phyloP scores from a whole-genome alignment of 2,888 invertebrate species.

The Selenia dentaria region DNA sequence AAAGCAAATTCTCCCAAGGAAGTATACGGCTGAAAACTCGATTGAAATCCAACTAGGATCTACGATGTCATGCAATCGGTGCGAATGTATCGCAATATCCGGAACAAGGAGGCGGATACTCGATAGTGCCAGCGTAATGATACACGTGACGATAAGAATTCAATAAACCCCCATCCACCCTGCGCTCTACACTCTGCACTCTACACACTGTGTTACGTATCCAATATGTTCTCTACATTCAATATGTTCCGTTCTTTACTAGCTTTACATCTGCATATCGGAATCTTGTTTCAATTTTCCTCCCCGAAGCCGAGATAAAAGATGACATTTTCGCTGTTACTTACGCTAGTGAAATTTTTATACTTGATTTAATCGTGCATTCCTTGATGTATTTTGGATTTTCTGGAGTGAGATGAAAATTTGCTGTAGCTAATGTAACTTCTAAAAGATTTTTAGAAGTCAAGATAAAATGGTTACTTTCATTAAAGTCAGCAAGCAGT shows the following conservation, averaged over 20 bases:
- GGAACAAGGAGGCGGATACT: conserved; percentile 35
- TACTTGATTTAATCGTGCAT: not conserved
- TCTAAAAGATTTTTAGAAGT: too few relatives aligned
- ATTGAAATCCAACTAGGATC: not conserved
- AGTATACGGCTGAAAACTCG: not conserved
- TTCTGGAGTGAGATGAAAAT: too few relatives aligned
- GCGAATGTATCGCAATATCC: conserved; percentile 39
- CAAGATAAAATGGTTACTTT: too few relatives aligned
- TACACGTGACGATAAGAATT: conserved; percentile 21
- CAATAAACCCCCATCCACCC: conserved; percentile 13
- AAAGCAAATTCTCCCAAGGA: too few relatives aligned
- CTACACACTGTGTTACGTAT: conserved; percentile 24
- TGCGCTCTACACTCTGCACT: conserved; percentile 9
- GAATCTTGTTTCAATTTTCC: conserved; percentile 24
- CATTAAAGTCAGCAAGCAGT: too few relatives aligned
- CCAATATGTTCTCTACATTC: conserved; percentile 27
- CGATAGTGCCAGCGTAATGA: conserved; percentile 17
- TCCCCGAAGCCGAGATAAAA: conserved; percentile 11
- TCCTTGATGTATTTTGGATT: too few relatives aligned
- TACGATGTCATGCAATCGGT: conserved; percentile 12
- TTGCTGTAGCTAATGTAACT: too few relatives aligned
- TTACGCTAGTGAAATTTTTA: not conserved
- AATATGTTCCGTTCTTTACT: conserved; percentile 28
- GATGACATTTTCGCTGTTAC: conserved; percentile 1
- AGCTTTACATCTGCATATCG: conserved; percentile 24